Evolutionary conservation across 37 sponge, comb jelly and placozoan genomes (phyloP).

Genomic region (Petrosia ficiformis): DNA sequence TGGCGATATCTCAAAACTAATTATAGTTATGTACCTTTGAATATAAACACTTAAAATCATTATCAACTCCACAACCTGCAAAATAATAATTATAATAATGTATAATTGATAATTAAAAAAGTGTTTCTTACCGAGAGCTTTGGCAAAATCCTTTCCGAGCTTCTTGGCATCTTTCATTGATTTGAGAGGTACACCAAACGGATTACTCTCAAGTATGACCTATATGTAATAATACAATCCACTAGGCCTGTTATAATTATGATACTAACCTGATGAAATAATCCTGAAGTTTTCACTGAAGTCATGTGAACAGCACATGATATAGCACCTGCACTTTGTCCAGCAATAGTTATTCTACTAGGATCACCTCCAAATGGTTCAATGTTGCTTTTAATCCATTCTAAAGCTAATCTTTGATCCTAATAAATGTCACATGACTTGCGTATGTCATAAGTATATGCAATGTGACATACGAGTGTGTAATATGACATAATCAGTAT

Average conservation of each 20-base stretch:
- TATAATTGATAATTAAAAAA: not conserved
- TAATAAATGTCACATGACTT: conserved; percentile 3
- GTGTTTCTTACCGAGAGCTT: conserved; percentile 29
- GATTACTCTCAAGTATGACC: conserved; percentile 80
- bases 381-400: conserved; percentile 82
- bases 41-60: conserved; percentile 48
- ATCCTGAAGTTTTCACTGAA: conserved; percentile 57
- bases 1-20: not conserved
- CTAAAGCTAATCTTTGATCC: conserved; percentile 78
- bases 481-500: not conserved
- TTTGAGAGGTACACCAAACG: conserved; percentile 58
- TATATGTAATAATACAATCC: not conserved
- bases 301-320: conserved; percentile 67
- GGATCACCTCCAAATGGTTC: conserved; percentile 81
- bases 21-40: conserved; percentile 30
- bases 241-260: not conserved
- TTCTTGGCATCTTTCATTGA: conserved; percentile 28
- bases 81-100: not conserved
- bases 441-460: not conserved
- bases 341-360: conserved; percentile 63
- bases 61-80: conserved; percentile 36
- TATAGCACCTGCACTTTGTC: conserved; percentile 89
- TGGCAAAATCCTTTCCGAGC: conserved; percentile 62
- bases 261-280: conserved; percentile 68
- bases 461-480: not conserved